Percentiles rank a stretch among this genome's conserved stretches.
Conservation (phyloP, 2,113 vertebrate genomes). For the Hiodon tergisus region DNA sequence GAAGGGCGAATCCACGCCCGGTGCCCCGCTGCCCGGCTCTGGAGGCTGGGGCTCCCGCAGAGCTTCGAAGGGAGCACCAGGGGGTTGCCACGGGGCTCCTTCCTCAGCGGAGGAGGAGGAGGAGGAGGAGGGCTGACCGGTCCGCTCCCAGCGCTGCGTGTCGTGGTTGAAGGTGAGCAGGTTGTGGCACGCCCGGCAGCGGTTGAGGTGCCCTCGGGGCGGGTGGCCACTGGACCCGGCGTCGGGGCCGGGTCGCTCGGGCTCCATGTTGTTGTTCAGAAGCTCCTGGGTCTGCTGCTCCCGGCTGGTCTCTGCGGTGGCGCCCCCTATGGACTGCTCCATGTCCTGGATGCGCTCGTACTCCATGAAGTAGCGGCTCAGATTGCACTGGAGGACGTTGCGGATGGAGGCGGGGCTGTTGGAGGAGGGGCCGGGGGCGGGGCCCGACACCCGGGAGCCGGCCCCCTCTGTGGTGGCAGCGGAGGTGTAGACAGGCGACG, state of each 20-base stretch:
- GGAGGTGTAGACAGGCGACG: slow-evolving; percentile 91
- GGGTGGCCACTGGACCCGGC: slow-evolving; percentile 73
- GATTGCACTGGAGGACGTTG: slow-evolving; percentile 92
- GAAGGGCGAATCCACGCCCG: slow-evolving; percentile 66
- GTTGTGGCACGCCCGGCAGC: slow-evolving; percentile 97
- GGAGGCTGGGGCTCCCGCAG: slow-evolving; percentile 64
- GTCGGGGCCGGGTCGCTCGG: slow-evolving; percentile 75
- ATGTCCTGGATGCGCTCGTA: slow-evolving; percentile 91
- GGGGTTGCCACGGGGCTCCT: slow-evolving; percentile 61
- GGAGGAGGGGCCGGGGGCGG: slow-evolving; percentile 50
- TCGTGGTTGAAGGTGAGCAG: slow-evolving; percentile 97
- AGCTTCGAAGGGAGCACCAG: slow-evolving; percentile 65
- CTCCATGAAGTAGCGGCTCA: slow-evolving; percentile 96
- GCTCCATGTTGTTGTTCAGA: slow-evolving; percentile 90
- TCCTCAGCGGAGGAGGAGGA: slow-evolving; percentile 59
- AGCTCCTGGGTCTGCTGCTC: slow-evolving; percentile 84
- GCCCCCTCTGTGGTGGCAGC: slow-evolving; percentile 77
- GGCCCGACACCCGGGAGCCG: slow-evolving; percentile 68
- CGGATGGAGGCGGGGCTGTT: slow-evolving; percentile 74
- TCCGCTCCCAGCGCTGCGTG: slow-evolving; percentile 95
- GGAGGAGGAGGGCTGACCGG: slow-evolving; percentile 69
- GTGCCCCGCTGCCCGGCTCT: slow-evolving; percentile 64
- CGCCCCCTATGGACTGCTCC: slow-evolving; percentile 74
- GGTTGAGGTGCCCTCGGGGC: slow-evolving; percentile 85
- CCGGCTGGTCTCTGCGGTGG: slow-evolving; percentile 60